These are phyloP conservation scores for Ophion ventricosus DNA, from an alignment of 2,888 invertebrate genomes.

Conservation along the genomic window DNA sequence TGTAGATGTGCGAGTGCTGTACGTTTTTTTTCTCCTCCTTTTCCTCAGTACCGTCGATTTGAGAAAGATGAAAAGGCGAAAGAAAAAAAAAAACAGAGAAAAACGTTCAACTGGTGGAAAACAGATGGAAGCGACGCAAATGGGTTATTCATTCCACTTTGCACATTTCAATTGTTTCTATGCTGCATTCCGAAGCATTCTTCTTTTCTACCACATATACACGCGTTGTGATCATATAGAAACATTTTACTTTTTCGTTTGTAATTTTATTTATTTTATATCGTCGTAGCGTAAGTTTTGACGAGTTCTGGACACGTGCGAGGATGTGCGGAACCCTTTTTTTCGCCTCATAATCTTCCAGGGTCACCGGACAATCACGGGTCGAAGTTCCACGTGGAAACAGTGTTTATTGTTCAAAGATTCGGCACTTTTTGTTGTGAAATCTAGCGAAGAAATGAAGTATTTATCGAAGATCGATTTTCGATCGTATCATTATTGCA, in stretches of 20 bases:
- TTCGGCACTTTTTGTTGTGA: not conserved
- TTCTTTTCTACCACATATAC: conserved; percentile 37
- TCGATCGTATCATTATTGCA: not conserved
- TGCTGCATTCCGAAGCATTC: conserved; percentile 70
- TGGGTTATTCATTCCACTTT: conserved; percentile 67
- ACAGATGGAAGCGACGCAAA: conserved; percentile 66
- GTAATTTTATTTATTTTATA: conserved; percentile 20
- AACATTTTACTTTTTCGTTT: conserved; percentile 67
- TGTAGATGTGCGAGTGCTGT: not conserved
- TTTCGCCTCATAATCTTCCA: not conserved
- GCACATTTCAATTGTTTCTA: conserved; percentile 55
- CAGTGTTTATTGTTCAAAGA: conserved; percentile 3
- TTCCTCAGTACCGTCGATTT: conserved; percentile 19
- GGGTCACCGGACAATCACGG: not conserved
- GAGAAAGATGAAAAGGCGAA: conserved; percentile 1
- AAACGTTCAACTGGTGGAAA: conserved; percentile 53
- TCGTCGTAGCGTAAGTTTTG: not conserved
- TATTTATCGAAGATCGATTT: not conserved
- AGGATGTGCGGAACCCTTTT: not conserved
- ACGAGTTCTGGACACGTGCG: not conserved
- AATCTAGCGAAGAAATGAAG: not conserved
- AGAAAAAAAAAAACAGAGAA: not conserved
- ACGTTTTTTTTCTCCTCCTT: conserved; percentile 18
- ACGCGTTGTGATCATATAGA: conserved; percentile 70
- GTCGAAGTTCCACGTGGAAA: conserved; percentile 4